phyloP scores from a whole-genome alignment of 2,113 vertebrate genomes.

The Cranoglanis bouderius region DNA sequence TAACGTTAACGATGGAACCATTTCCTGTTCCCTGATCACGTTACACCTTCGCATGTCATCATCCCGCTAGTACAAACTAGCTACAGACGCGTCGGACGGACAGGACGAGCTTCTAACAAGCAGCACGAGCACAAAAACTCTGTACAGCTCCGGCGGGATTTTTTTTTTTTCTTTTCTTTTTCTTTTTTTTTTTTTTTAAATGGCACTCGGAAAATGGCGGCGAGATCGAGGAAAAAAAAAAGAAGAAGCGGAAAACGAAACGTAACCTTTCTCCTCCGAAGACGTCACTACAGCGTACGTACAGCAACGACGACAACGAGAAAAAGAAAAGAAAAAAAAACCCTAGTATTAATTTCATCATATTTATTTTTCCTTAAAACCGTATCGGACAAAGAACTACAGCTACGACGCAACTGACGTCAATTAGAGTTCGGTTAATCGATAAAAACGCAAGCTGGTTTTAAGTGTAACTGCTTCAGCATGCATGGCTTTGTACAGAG shows the following conservation, averaged over 20 bases:
- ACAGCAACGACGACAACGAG: slow-evolving; percentile 31
- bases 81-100: neutral
- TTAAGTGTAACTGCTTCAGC: slow-evolving; percentile 35
- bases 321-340: neutral
- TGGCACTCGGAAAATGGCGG: neutral
- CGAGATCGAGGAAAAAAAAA: neutral
- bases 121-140: slow-evolving; percentile 3
- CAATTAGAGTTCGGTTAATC: slow-evolving; percentile 18
- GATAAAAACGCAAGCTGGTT: slow-evolving; percentile 31
- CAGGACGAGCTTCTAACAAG: slow-evolving; percentile 20
- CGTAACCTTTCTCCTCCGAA: slow-evolving; percentile 26
- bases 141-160: neutral
- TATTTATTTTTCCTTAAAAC: slow-evolving; percentile 23
- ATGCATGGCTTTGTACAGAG: slow-evolving; percentile 53
- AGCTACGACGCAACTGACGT: slow-evolving; percentile 41
- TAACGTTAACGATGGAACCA: neutral
- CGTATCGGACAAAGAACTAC: slow-evolving; percentile 35
- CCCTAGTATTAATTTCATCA: neutral
- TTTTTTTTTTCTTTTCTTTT: too few species aligned
- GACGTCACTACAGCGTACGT: slow-evolving; percentile 32
- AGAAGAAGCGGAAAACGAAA: neutral
- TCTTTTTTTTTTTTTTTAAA: neutral
- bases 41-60: neutral
- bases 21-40: neutral
- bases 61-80: neutral